Evolutionary conservation across 2,797 vertebrate species (phyloP), one percentile per base, ranked within the genome.

Genomic region (Trematomus bernacchii): DNA sequence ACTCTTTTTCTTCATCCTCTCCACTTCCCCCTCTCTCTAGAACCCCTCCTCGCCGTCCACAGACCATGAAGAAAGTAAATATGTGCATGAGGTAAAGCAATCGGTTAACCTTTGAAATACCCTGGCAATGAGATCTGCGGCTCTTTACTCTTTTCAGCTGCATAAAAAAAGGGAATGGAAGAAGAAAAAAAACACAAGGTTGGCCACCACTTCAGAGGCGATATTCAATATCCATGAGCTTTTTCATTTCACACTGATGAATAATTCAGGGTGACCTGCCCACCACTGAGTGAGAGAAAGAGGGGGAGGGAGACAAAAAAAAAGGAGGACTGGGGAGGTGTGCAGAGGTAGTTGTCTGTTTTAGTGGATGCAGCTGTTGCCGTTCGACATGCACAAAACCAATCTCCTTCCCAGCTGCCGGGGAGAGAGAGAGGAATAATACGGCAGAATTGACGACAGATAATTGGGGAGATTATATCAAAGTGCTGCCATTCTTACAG

Each of bases 241-340:
- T 93, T 93, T 94, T 94, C 92, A 93, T 95, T 95, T 93, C 88
- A 85, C 88, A 83, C 88, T 89, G 87, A 94, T 94, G 93, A 94
- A 95, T 95, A 93, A 95, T 95, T 94, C 93, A 95, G 92, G 91
- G 90, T 94, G 92, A 94, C 93, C 93, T 94, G 93, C 91, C 91
- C 91, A 93, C 90, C 80, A 86, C 79, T 77, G 87, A 88, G 84
- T 70, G 79, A 83, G 83, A 82, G 74, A 77, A 23, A 79, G 72
- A 71, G 77, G 58, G 84, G 71, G 81, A 57, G 77, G 62, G 69
- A 65, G 79, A 51, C 48, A 63, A 58, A 75, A 58, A 75, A 37
- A 58, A 21, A 73, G 65, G 5, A 70, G 79, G 66, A 84, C 37
- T 14, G 74, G 87, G 86, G 82, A 86, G 87, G 85, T 90, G 89